Evolutionary conservation across 2,888 invertebrate species (phyloP).

Genomic region (Camptogramma bilineatum): DNA sequence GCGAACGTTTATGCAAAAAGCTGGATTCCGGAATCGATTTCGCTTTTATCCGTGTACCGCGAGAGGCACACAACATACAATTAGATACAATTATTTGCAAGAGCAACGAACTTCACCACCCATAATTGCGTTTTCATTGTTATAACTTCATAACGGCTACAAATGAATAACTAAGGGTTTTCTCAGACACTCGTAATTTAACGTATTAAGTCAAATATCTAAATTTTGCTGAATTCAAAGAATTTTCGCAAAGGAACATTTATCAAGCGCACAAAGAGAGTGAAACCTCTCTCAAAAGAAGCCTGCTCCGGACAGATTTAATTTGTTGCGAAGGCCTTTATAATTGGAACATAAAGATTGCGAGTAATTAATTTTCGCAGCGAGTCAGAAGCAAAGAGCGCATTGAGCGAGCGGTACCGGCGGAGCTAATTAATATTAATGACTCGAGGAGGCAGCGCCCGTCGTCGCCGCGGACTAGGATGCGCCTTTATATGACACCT

Average conservation of each 20-base stretch:
- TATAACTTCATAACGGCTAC: constrained; percentile 57
- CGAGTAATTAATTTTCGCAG: constrained; percentile 86
- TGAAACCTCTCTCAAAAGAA: constrained; percentile 84
- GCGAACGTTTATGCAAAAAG: constrained; percentile 81
- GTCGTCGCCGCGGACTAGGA: constrained; percentile 53
- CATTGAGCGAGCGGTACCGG: constrained; percentile 72
- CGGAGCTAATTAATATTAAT: constrained; percentile 85
- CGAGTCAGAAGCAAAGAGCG: constrained; percentile 84
- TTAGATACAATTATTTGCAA: constrained; percentile 68
- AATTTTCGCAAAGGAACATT: constrained; percentile 81
- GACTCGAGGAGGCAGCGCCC: constrained; percentile 70
- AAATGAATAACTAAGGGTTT: constrained; percentile 52
- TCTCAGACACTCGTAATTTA: constrained; percentile 72
- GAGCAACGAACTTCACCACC: constrained; percentile 57
- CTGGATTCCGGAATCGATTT: constrained; percentile 75
- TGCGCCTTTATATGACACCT: constrained; percentile 71
- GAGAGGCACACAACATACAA: constrained; percentile 74
- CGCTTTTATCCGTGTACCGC: constrained; percentile 71
- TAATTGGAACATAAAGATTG: constrained; percentile 86
- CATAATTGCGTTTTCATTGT: constrained; percentile 66
- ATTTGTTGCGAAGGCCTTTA: constrained; percentile 86
- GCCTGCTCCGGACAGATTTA: constrained; percentile 85
- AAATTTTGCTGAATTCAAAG: constrained; percentile 78
- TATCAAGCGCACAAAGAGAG: constrained; percentile 85
- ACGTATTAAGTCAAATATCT: constrained; percentile 74